phyloP scores from a whole-genome alignment of 1,140 invertebrate species.

The Papilio polytes region DNA sequence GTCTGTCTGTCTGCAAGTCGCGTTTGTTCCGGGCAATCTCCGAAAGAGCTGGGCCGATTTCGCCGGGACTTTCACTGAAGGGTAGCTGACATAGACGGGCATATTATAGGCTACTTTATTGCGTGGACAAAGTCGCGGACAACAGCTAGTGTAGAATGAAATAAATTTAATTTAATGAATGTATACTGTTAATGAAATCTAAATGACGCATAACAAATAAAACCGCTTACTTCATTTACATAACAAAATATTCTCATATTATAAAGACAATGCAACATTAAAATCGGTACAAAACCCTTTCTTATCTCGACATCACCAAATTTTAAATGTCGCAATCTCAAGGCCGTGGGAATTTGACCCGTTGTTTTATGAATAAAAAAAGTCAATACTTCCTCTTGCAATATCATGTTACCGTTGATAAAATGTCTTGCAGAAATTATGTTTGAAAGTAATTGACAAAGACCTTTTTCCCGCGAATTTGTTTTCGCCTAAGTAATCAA shows the following conservation, averaged over 20 bases:
- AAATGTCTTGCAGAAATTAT: background rate
- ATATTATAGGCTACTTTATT: no score
- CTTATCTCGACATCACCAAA: constrained; percentile 66
- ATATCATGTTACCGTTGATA: constrained; percentile 54
- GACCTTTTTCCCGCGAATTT: no score
- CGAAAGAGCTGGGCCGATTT: no score
- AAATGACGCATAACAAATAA: constrained; percentile 50
- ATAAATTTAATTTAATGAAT: background rate
- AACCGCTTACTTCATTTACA: constrained; percentile 55
- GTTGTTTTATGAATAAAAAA: constrained; percentile 59
- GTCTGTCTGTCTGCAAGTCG: no score
- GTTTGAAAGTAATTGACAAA: background rate
- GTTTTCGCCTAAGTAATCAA: no score
- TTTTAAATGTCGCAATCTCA: constrained; percentile 61
- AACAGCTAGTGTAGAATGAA: background rate
- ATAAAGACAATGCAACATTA: constrained; percentile 66
- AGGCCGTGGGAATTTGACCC: constrained; percentile 64
- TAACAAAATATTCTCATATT: constrained; percentile 57
- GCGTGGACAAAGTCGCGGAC: no score
- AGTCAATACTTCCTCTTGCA: constrained; percentile 57
- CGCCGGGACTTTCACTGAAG: no score
- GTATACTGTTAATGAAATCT: background rate
- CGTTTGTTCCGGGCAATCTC: no score
- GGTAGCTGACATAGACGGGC: no score
- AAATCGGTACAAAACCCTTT: constrained; percentile 65